Base-by-base conservation (phyloP, 2,888 invertebrate genomes). In the Apamea epomidion region DNA sequence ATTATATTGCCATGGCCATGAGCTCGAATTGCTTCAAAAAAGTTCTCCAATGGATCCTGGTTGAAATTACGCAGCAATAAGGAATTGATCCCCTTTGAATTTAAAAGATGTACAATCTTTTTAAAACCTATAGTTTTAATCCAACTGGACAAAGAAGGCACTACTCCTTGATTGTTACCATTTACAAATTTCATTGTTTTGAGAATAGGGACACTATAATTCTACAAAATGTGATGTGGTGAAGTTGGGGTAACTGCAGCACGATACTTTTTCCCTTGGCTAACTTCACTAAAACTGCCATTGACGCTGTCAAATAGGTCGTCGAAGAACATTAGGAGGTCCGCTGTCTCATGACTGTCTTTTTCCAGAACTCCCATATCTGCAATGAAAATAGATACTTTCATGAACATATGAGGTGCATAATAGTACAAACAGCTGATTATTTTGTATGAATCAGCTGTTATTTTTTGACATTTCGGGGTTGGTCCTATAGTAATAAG, bases 321-420 rank as follows among this genome's bases (percentile, higher is more conserved):
- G 51, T 74, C 64, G 16, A 74, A 74, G 37, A 74, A 74, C 32
- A 74, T 74, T 1, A 74, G 64, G 3, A 65, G 74, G 25, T 65
- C n/a, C 6, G 73, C 45, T 45, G 42, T 42, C 32, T 32, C 32
- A 32, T 32, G 32, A 32, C 32, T 32, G 32, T 32, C 32, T 32
- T 32, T 32, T 32, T 32, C 32, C 32, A 32, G 32, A 32, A 32
- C 32, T 32, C n/a, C n/a, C 32, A 32, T 32, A 32, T 32, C 32
- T 32, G 32, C 32, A 32, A 32, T 32, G 32, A 32, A 32, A 32
- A 32, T 32, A 32, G 1, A 32, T 32, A 32, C 2, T 32, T 32
- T 32, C 32, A 32, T 32, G 32, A 32, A 32, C 32, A 32, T n/a
- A n/a, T n/a, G n/a, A n/a, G n/a, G n/a, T n/a, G n/a, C n/a, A n/a